phyloP scores from a whole-genome alignment of 2,797 vertebrate species.

The Macroramphosus scolopax region DNA sequence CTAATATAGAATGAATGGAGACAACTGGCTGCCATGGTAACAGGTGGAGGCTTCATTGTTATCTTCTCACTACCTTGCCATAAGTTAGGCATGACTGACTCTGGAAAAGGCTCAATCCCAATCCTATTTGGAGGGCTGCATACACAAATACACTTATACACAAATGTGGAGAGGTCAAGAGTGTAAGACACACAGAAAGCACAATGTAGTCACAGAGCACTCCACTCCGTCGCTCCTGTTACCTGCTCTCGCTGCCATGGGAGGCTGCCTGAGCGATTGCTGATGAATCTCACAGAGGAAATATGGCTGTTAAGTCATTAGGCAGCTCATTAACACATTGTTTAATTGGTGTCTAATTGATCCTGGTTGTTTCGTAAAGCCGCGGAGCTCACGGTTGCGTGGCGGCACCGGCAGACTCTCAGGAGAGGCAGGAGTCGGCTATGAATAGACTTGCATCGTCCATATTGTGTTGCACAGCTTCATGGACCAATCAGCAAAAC shows the following conservation, averaged over 20 bases:
- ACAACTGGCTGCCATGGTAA: conserved; percentile 48
- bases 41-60: conserved; percentile 24
- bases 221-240: conserved; percentile 11
- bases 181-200: conserved; percentile 8
- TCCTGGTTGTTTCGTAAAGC: conserved; percentile 63
- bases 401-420: conserved; percentile 29
- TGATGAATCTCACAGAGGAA: conserved; percentile 48
- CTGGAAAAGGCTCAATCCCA: conserved; percentile 10
- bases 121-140: too few relatives aligned
- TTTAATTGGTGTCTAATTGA: conserved; percentile 76
- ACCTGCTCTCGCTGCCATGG: conserved; percentile 14
- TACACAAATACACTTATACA: conserved; percentile 1
- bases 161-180: conserved; percentile 8
- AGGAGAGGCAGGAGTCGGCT: conserved; percentile 20
- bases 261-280: conserved; percentile 29
- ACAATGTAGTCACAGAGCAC: conserved; percentile 8
- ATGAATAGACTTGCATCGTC: conserved; percentile 18
- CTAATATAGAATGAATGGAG: conserved; percentile 22
- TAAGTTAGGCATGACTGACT: conserved; percentile 11
- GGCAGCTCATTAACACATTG: conserved; percentile 64
- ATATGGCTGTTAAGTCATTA: conserved; percentile 66
- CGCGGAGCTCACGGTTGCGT: conserved; percentile 43
- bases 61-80: conserved; percentile 12
- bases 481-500: conserved; percentile 13
- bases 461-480: conserved; percentile 10